These are phyloP conservation scores for Anhinga rufa DNA, from an alignment of 2,113 vertebrate genomes.

Conservation along the genomic window DNA sequence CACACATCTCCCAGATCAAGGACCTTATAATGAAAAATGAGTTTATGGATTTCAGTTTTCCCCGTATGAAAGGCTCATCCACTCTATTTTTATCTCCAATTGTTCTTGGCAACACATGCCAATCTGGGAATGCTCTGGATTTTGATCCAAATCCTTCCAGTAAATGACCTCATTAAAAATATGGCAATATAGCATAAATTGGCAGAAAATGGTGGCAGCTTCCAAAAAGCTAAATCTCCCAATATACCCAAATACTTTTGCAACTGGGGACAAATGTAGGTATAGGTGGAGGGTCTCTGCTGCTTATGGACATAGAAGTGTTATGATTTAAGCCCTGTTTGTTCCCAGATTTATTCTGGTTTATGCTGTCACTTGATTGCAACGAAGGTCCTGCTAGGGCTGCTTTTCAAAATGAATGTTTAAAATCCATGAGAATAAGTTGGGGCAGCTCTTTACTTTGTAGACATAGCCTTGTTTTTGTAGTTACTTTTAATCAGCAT, in stretches of 20 bases:
- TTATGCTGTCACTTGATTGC: background rate
- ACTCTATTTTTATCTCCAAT: slow-evolving; percentile 24
- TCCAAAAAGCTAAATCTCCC: background rate
- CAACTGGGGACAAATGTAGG: background rate
- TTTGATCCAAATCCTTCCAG: slow-evolving; percentile 17
- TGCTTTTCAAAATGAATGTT: background rate
- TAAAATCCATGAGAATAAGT: background rate
- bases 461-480: background rate
- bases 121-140: slow-evolving; percentile 7
- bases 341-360: background rate
- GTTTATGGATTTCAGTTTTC: background rate
- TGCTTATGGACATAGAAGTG: background rate
- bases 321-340: background rate
- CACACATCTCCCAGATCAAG: background rate
- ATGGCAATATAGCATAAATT: background rate
- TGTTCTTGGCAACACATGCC: background rate
- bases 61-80: background rate
- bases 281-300: background rate
- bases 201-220: background rate
- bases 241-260: background rate
- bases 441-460: background rate
- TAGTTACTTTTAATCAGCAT: background rate
- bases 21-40: background rate
- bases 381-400: background rate
- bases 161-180: slow-evolving; percentile 50